Conservation (phyloP, 2,888 invertebrate species). For the Cynaeus angustus region DNA sequence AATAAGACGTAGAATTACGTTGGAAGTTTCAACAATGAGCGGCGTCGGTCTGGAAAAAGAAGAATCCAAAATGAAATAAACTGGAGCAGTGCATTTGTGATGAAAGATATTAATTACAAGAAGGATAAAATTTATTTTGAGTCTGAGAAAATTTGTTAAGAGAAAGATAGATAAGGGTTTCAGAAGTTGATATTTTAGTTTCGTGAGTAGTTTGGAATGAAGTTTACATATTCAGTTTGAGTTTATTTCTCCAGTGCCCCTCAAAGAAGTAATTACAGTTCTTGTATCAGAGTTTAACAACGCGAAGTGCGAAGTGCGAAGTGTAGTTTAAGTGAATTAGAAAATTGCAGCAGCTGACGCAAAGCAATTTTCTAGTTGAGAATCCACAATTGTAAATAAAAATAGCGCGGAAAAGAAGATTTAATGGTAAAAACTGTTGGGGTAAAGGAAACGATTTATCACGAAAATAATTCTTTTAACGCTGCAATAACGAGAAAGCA, state of each 20-base stretch:
- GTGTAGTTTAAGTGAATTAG: constrained; percentile 56
- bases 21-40: constrained; percentile 21
- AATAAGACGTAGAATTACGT: constrained; percentile 10
- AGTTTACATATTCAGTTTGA: constrained; percentile 20
- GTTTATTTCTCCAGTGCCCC: constrained; percentile 12
- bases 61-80: constrained; percentile 19
- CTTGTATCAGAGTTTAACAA: constrained; percentile 22
- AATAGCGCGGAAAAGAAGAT: constrained; percentile 54
- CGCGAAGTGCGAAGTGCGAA: constrained; percentile 10
- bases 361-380: constrained; percentile 58
- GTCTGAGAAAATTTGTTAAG: constrained; percentile 3
- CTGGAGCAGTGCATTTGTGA: constrained; percentile 32
- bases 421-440: constrained; percentile 55
- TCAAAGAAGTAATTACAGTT: constrained; percentile 29
- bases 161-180: constrained; percentile 6
- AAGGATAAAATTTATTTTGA: constrained; percentile 35
- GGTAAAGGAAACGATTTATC: constrained; percentile 60
- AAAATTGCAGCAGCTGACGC: constrained; percentile 60
- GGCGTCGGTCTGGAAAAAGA: constrained; percentile 17
- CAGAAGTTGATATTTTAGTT: constrained; percentile 18
- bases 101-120: constrained; percentile 44
- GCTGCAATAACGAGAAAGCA: constrained; percentile 59
- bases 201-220: constrained; percentile 24
- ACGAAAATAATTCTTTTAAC: constrained; percentile 61
- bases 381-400: constrained; percentile 59